Evolutionary conservation across 2,113 vertebrate species (phyloP).

Genomic region (Apteryx mantelli): DNA sequence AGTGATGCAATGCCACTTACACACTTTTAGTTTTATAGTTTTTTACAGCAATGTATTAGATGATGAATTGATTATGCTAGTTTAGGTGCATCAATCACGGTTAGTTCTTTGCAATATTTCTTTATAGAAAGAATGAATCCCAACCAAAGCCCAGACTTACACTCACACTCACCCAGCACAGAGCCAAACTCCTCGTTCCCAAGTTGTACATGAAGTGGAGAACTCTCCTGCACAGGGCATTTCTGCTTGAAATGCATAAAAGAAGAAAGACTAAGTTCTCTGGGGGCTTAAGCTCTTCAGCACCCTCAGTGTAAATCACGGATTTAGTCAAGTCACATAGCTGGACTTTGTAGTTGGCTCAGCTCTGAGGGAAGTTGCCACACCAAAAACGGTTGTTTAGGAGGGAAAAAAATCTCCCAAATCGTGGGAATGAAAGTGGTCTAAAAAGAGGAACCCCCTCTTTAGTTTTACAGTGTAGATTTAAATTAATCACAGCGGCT

Average conservation of each 20-base stretch:
- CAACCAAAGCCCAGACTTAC: slow-evolving; percentile 19
- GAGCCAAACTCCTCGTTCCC: neutral
- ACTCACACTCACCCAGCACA: neutral
- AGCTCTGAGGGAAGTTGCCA: neutral
- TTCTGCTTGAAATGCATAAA: neutral
- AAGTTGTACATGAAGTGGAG: neutral
- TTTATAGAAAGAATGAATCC: slow-evolving; percentile 50
- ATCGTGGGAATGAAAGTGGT: neutral
- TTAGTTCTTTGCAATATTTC: neutral
- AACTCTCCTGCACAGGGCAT: fast-evolving
- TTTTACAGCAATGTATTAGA: neutral
- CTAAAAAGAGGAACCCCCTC: neutral
- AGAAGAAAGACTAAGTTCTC: neutral
- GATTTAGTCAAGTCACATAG: neutral
- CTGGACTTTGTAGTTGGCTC: neutral
- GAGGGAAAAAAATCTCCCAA: neutral
- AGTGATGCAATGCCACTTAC: neutral
- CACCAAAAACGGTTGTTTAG: neutral
- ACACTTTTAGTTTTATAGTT: neutral
- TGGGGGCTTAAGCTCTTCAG: neutral
- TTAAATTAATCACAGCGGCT: neutral
- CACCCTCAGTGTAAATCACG: neutral
- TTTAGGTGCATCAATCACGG: neutral
- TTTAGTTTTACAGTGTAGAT: neutral
- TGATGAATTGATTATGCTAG: neutral